A percentile compares a stretch with the other conserved stretches of the same genome.
Evolutionary conservation across 2,888 invertebrate genomes (phyloP).

Genomic region (Orthonevra nobilis): DNA sequence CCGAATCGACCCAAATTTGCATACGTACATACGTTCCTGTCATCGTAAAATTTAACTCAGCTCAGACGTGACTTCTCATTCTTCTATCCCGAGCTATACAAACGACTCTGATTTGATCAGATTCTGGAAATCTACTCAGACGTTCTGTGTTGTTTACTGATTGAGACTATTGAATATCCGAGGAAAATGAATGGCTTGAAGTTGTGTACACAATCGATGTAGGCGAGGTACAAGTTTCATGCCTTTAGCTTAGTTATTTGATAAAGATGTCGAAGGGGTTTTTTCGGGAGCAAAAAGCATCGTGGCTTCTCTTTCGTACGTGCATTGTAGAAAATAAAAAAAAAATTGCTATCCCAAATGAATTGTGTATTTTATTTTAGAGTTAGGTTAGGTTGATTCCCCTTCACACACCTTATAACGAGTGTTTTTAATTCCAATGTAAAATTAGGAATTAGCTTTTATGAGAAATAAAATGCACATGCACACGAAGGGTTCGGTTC

Average conservation of each 20-base stretch:
- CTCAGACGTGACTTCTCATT: constrained; percentile 51
- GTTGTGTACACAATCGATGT: constrained; percentile 1
- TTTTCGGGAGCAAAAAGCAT: no score
- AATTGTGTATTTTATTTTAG: no score
- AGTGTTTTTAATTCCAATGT: no score
- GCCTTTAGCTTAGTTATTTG: neutral
- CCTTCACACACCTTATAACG: no score
- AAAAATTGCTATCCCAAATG: no score
- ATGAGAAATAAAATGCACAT: no score
- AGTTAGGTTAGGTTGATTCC: no score
- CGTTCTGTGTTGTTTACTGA: constrained; percentile 36
- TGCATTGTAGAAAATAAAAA: no score
- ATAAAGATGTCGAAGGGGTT: neutral
- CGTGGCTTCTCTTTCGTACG: no score
- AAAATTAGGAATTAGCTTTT: no score
- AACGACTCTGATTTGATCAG: constrained; percentile 46
- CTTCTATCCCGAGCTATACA: constrained; percentile 18
- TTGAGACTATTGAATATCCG: constrained; percentile 46
- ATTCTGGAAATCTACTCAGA: constrained; percentile 27
- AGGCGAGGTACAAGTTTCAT: neutral
- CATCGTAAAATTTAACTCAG: constrained; percentile 47
- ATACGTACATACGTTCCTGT: constrained; percentile 24
- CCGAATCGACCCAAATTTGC: constrained; percentile 40
- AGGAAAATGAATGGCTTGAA: constrained; percentile 18
- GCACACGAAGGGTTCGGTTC: no score